phyloP scores from a whole-genome alignment of 1,140 invertebrate species.

The Drosophila sulfurigaster region DNA sequence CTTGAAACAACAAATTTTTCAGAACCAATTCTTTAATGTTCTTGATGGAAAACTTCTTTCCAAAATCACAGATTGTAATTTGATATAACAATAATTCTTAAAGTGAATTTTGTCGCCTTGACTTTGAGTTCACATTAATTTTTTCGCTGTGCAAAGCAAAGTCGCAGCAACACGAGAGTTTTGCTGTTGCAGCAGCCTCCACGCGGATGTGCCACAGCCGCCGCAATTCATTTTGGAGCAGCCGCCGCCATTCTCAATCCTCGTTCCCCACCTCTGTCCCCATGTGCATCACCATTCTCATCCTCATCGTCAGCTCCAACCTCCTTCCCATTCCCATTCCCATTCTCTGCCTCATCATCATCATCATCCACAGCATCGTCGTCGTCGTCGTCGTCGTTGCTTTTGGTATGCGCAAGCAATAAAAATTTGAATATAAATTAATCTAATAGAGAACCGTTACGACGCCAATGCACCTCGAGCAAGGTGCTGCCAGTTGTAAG shows the following conservation, averaged over 20 bases:
- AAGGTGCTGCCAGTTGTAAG: conserved; percentile 53
- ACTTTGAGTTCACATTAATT: background rate
- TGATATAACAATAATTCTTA: too few relatives aligned
- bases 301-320: background rate
- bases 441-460: conserved; percentile 84
- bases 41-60: too few relatives aligned
- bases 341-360: conserved; percentile 20
- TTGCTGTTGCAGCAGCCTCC: conserved; percentile 23
- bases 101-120: too few relatives aligned
- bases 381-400: conserved; percentile 31
- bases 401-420: conserved; percentile 80
- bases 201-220: conserved; percentile 46
- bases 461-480: conserved; percentile 68
- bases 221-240: conserved; percentile 79
- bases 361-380: background rate
- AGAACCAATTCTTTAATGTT: too few relatives aligned
- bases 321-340: too few relatives aligned
- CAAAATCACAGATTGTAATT: too few relatives aligned
- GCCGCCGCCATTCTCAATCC: conserved; percentile 11
- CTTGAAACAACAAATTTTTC: too few relatives aligned
- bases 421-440: conserved; percentile 85
- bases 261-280: background rate
- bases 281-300: conserved; percentile 7
- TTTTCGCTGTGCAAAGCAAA: background rate
- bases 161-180: background rate